Percentiles rank a stretch among this genome's conserved stretches.
phyloP scores from a whole-genome alignment of 2,113 vertebrate species.

The Emydura subglobosa region DNA sequence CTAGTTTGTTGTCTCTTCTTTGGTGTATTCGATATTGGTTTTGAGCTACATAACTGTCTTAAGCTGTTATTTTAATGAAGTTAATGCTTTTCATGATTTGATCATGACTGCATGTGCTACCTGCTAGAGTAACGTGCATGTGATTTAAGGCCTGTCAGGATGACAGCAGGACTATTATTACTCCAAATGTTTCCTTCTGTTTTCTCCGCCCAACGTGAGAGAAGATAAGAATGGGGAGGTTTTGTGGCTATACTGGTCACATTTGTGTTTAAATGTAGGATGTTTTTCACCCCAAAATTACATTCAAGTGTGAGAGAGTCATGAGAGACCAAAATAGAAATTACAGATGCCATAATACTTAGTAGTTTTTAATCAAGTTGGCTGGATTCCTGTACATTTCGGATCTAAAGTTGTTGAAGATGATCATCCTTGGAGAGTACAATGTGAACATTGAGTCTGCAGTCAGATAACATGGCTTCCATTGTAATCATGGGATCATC shows the following conservation, averaged over 20 bases:
- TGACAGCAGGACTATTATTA: background rate
- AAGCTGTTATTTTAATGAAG: background rate
- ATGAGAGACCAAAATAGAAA: fast-evolving
- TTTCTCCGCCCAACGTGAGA: background rate
- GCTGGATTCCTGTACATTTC: background rate
- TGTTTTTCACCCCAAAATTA: background rate
- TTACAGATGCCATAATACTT: background rate
- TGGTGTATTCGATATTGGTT: background rate
- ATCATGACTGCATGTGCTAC: background rate
- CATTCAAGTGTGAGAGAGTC: background rate
- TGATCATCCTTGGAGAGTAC: background rate
- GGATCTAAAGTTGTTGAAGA: background rate
- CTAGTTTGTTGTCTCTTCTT: background rate
- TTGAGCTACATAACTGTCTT: background rate
- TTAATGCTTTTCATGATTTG: background rate
- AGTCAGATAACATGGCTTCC: background rate
- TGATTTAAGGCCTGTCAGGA: background rate
- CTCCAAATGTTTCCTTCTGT: background rate
- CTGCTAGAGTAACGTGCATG: background rate
- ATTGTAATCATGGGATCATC: background rate
- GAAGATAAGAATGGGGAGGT: background rate
- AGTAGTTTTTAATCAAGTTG: fast-evolving
- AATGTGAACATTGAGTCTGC: background rate
- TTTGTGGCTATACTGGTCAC: background rate
- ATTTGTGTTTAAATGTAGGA: background rate